These are phyloP conservation scores for Taphrorychus bicolor DNA, from an alignment of 2,888 invertebrate species.

Conservation along the genomic window DNA sequence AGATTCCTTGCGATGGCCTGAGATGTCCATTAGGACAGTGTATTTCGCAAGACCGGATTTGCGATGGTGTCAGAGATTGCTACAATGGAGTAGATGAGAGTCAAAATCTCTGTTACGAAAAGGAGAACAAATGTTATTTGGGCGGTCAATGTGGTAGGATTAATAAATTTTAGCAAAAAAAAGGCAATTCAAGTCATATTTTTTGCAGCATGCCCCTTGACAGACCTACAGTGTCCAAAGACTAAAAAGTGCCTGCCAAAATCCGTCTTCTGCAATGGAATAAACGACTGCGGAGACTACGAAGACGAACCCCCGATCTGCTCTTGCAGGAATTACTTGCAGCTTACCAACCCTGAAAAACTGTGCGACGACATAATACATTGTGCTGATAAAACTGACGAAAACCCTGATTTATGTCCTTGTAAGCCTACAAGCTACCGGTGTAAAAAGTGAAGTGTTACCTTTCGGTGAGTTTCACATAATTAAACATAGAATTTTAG, in stretches of 20 bases:
- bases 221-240: conserved; percentile 72
- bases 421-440: conserved; percentile 64
- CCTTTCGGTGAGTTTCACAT: background rate
- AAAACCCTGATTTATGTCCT: conserved; percentile 69
- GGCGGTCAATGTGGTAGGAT: conserved; percentile 49
- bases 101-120: conserved; percentile 58
- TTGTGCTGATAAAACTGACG: conserved; percentile 80
- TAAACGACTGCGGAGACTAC: conserved; percentile 73
- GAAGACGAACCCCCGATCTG: conserved; percentile 74
- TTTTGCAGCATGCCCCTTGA: conserved; percentile 66
- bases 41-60: conserved; percentile 65
- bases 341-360: conserved; percentile 70
- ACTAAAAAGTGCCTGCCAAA: conserved; percentile 75
- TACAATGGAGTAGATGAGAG: conserved; percentile 74
- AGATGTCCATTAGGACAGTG: conserved; percentile 77
- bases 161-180: background rate
- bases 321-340: conserved; percentile 71
- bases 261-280: conserved; percentile 71
- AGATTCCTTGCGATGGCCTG: conserved; percentile 64
- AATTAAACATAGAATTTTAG: conserved; percentile 42
- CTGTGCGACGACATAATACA: conserved; percentile 81
- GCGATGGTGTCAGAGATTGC: conserved; percentile 74
- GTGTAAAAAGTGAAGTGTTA: conserved; percentile 65
- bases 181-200: background rate
- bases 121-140: conserved; percentile 49